Base-by-base conservation (phyloP, 1,140 invertebrate species). In the Augochlora pura region DNA sequence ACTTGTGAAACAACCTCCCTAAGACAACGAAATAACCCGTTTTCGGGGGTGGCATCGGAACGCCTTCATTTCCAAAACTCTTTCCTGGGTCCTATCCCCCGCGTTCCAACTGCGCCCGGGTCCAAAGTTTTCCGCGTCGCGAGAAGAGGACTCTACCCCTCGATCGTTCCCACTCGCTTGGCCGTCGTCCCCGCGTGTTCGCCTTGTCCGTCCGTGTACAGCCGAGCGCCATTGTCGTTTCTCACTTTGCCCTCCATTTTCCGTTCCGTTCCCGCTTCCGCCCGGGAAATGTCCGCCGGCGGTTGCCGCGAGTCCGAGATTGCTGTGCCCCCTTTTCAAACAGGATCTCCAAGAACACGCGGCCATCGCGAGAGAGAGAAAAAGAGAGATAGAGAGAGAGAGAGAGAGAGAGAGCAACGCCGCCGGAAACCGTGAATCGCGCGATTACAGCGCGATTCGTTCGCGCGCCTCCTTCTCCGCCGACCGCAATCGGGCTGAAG, bases 11-110 rank as follows among this genome's bases (percentile, higher is more conserved):
- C 74, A 83, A 84, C 64, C 71, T 72, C 57, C 66, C 82, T 76
- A 84, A 88, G 80, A 88, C 88, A 89, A 90, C 87, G 74, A 89
- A 86, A 88, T 89, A 88, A 87, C 83, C 83, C 80, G 79, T 86
- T 84, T 86, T 81, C 69, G 27, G 76, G 76, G 80, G 71, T 82
- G 78, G 85, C 87, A 88, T 88, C 87, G 72, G 81, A 89, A 88
- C 81, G 85, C 60, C 80, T 83, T 88, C 82, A 88, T 88, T 89
- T 87, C 71, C 70, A 81, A 84, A 87, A 88, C 80, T 77, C 63
- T 73, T 54, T 49, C 32, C 73, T 23, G 42, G 12, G 57, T 59
- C 52, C 60, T 25, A 68, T 52, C 42, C 75, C 16, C 9, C 63
- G 49, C 67, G 46, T 16, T 49, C 7, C 62, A 80, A 65, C 54